These are phyloP conservation scores for Zenarchopterus dispar DNA, from an alignment of 2,797 vertebrate genomes.

Conservation along the genomic window DNA sequence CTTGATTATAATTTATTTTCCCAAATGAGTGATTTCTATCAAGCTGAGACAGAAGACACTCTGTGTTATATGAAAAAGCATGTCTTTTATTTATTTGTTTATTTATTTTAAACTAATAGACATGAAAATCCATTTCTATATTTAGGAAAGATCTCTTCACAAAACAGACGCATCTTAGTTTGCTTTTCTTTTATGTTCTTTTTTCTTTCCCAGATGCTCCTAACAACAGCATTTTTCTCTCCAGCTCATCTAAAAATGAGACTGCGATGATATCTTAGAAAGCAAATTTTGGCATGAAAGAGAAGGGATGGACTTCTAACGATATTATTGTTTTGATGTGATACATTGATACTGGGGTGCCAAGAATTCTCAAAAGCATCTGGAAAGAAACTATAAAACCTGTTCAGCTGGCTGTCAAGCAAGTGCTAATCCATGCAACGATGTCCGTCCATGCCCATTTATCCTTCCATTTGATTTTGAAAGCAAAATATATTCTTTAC, in stretches of 20 bases:
- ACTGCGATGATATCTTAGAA: conserved; percentile 51
- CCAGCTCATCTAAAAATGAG: conserved; percentile 8
- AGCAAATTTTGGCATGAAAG: conserved; percentile 47
- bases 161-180: too few species aligned
- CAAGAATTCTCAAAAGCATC: conserved; percentile 62
- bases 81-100: too few species aligned
- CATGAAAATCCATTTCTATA: too few species aligned
- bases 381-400: conserved; percentile 56
- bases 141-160: too few species aligned
- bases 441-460: conserved; percentile 47
- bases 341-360: conserved; percentile 51
- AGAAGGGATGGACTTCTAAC: conserved; percentile 35
- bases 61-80: too few species aligned
- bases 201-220: neutral
- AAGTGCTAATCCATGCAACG: conserved; percentile 46
- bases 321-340: conserved; percentile 56
- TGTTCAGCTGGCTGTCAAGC: conserved; percentile 64
- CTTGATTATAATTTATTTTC: too few species aligned
- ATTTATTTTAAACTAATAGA: too few species aligned
- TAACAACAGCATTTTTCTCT: neutral
- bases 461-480: conserved; percentile 39
- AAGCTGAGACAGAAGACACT: too few species aligned
- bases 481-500: conserved; percentile 50
- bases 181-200: too few species aligned
- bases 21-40: too few species aligned